A percentile compares a stretch with the other conserved stretches of the same genome.
These are phyloP conservation scores for Poecilia wingei DNA, from an alignment of 2,797 vertebrate species.

Conservation along the genomic window DNA sequence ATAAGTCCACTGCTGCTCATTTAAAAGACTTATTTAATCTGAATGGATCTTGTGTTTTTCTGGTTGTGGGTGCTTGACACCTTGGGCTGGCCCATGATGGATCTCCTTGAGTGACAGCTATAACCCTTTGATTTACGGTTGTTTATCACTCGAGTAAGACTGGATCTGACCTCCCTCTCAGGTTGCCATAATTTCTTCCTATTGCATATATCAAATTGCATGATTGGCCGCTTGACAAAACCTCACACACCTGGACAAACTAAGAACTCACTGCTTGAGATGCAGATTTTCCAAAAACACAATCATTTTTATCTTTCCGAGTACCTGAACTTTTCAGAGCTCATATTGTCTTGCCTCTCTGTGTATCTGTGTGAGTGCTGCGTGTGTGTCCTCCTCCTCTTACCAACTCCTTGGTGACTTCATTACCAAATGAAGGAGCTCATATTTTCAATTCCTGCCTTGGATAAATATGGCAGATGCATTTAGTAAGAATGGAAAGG, in stretches of 20 bases:
- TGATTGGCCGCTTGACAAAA: slow-evolving; percentile 22
- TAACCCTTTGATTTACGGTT: slow-evolving; percentile 63
- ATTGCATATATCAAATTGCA: slow-evolving; percentile 37
- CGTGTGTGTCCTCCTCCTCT: slow-evolving; percentile 13
- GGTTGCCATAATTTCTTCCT: slow-evolving; percentile 37
- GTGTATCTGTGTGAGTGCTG: neutral
- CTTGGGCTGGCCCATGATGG: slow-evolving; percentile 19
- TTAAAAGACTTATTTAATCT: slow-evolving; percentile 72
- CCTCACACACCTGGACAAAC: neutral
- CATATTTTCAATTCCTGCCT: slow-evolving; percentile 41
- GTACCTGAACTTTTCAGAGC: slow-evolving; percentile 9
- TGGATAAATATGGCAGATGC: slow-evolving; percentile 56
- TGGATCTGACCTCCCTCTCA: slow-evolving; percentile 53
- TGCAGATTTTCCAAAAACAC: neutral
- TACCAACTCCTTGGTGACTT: slow-evolving; percentile 53
- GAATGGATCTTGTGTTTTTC: slow-evolving; percentile 39
- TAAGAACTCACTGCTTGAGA: neutral
- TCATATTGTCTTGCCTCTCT: slow-evolving; percentile 23
- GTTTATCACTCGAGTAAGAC: slow-evolving; percentile 51
- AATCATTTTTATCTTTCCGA: neutral
- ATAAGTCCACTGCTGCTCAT: slow-evolving; percentile 62
- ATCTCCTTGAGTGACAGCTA: slow-evolving; percentile 57
- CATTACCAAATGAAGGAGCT: slow-evolving; percentile 70
- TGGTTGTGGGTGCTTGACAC: neutral
- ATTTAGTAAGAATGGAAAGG: slow-evolving; percentile 16